Evolutionary conservation across 1,140 invertebrate species (phyloP).

Genomic region (Phocides pigmalion): DNA sequence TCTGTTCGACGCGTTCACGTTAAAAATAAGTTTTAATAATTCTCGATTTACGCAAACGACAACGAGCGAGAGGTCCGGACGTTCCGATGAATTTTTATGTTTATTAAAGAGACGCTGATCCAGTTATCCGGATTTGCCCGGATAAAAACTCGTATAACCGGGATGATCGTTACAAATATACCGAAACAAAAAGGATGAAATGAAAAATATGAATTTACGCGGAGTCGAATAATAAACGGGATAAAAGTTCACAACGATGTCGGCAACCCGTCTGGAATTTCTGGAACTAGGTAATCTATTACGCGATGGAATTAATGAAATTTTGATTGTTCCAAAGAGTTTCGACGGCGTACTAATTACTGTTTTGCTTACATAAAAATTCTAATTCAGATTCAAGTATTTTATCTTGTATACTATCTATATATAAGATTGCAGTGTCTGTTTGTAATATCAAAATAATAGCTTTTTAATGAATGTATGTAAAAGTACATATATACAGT

Average conservation of each 20-base stretch:
- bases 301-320: constrained; percentile 22
- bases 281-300: constrained; percentile 21
- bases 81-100: constrained; percentile 56
- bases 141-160: constrained; percentile 47
- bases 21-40: constrained; percentile 40
- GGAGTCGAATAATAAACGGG: constrained; percentile 23
- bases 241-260: constrained; percentile 17
- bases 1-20: neutral
- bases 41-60: constrained; percentile 38
- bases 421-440: too few species aligned
- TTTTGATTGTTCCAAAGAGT: constrained; percentile 22
- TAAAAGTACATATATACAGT: too few species aligned
- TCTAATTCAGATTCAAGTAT: too few species aligned
- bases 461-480: too few species aligned
- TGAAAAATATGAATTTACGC: constrained; percentile 42
- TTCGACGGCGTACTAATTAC: neutral
- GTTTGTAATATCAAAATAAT: too few species aligned
- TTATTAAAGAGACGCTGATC: constrained; percentile 52
- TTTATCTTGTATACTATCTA: too few species aligned
- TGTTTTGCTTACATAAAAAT: neutral
- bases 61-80: constrained; percentile 33
- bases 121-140: constrained; percentile 51
- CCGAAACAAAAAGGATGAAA: constrained; percentile 47
- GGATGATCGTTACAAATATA: constrained; percentile 55
- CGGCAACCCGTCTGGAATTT: constrained; percentile 6